phyloP scores from a whole-genome alignment of 2,888 invertebrate species.

The Meganola albula region DNA sequence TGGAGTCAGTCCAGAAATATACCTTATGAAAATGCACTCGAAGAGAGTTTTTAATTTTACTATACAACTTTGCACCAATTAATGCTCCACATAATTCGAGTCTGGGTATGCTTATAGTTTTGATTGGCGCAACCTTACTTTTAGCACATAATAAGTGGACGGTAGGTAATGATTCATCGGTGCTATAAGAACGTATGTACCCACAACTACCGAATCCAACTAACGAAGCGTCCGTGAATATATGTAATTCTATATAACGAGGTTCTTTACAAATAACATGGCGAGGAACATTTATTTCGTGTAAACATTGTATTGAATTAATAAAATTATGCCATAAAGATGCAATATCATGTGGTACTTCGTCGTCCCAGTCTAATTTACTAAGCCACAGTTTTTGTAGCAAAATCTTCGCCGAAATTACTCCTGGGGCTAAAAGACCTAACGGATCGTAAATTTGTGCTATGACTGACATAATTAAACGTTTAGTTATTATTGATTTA shows the following conservation, averaged over 20 bases:
- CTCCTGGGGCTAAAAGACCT: conserved; percentile 4
- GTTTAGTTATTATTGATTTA: conserved; percentile 1
- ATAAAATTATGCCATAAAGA: conserved; percentile 1
- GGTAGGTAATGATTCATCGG: background rate
- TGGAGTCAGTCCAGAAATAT: conserved; percentile 27
- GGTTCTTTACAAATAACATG: background rate
- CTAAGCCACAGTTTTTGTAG: conserved; percentile 5
- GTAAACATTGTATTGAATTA: background rate
- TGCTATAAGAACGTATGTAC: conserved; percentile 2
- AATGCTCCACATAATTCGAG: conserved; percentile 24
- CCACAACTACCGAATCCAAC: conserved; percentile 3
- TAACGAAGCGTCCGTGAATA: conserved; percentile 6
- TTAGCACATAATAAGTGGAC: conserved; percentile 5
- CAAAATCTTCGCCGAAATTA: conserved; percentile 1
- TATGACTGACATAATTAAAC: conserved; percentile 1
- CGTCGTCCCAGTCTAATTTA: conserved; percentile 3
- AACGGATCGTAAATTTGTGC: conserved; percentile 7
- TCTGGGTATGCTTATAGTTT: conserved; percentile 1
- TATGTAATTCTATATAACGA: background rate
- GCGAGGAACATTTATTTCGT: background rate
- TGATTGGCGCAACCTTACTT: conserved; percentile 3
- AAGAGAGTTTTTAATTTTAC: conserved; percentile 1
- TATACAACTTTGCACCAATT: conserved; percentile 4
- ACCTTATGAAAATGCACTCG: background rate
- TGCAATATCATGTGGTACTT: background rate